phyloP scores from a whole-genome alignment of 2,888 invertebrate species.

The Dasypolia templi region DNA sequence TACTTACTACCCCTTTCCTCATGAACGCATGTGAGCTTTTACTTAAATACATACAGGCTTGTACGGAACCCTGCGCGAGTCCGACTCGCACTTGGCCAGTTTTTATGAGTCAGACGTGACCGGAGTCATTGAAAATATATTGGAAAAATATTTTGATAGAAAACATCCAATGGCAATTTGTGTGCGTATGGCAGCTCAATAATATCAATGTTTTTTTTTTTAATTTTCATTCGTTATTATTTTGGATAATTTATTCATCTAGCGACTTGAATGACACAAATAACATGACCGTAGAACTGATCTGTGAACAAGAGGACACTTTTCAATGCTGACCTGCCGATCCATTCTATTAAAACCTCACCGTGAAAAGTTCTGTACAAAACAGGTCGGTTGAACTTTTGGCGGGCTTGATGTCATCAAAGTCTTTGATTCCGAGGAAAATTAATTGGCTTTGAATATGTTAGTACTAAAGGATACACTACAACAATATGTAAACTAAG shows the following conservation, averaged over 20 bases:
- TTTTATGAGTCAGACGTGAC: conserved; percentile 51
- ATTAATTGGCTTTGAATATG: background rate
- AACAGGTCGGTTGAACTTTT: background rate
- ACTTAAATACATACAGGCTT: no score
- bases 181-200: conserved; percentile 1
- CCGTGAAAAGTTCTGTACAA: fast-evolving
- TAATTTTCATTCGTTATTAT: conserved; percentile 1
- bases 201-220: background rate
- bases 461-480: background rate
- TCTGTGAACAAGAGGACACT: background rate
- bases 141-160: conserved; percentile 28
- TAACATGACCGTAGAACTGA: background rate
- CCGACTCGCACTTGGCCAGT: no score
- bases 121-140: conserved; percentile 39
- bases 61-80: no score
- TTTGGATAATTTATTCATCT: background rate
- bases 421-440: background rate
- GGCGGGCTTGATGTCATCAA: background rate
- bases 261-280: background rate
- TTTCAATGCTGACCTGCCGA: background rate
- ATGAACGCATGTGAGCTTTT: no score
- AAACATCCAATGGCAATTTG: conserved; percentile 11
- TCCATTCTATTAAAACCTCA: no score
- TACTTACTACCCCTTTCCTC: no score
- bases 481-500: background rate